Conservation (phyloP, 2,797 vertebrate species). For the Coregonus suidteri region DNA sequence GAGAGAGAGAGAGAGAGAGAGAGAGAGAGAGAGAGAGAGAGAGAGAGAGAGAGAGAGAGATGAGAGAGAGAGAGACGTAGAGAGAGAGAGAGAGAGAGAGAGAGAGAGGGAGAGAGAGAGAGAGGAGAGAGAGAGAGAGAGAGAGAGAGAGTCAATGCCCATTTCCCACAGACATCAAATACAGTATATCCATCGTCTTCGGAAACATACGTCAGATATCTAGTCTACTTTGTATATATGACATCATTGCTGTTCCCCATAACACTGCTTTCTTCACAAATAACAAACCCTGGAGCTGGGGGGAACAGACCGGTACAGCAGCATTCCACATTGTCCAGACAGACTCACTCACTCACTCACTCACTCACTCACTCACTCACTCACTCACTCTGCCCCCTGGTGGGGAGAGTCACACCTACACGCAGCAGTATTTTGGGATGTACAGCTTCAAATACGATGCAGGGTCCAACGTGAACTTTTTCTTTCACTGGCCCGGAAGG, state of each 20-base stretch:
- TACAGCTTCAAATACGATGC: no score
- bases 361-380: neutral
- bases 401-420: constrained; percentile 20
- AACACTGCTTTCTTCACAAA: neutral
- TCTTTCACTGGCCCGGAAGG: no score
- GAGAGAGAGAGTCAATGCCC: neutral
- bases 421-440: neutral
- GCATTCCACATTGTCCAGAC: no score
- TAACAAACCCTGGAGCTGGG: neutral
- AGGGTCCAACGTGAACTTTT: no score
- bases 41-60: no score
- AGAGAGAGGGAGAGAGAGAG: no score
- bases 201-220: neutral
- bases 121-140: no score
- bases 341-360: neutral
- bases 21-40: no score
- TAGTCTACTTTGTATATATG: neutral
- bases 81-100: no score
- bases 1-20: neutral
- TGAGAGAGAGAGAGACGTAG: no score
- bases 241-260: neutral
- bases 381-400: constrained; percentile 40
- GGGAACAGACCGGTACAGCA: neutral
- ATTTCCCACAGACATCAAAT: neutral
- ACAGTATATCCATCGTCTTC: neutral